These are phyloP conservation scores for Aegotheles bennettii DNA, from an alignment of 2,113 vertebrate genomes.

Conservation along the genomic window DNA sequence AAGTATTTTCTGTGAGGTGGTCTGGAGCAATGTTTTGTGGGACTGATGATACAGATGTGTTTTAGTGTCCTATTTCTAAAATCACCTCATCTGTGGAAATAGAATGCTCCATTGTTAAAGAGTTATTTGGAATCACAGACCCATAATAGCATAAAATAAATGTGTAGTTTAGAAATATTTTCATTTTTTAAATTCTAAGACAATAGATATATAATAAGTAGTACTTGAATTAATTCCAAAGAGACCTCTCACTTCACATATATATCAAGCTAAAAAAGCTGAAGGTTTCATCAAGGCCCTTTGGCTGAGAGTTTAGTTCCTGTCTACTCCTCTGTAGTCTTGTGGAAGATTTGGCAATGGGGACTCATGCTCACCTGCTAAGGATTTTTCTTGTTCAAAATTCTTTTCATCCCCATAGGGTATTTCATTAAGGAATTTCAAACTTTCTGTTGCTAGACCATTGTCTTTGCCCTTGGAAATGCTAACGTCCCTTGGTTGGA, in stretches of 20 bases:
- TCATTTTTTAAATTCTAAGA: not conserved
- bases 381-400: not conserved
- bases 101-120: not conserved
- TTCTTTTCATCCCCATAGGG: not conserved
- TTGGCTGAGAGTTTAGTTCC: not conserved
- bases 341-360: not conserved
- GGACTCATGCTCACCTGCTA: not conserved
- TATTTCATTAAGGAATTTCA: not conserved
- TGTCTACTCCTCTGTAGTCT: not conserved
- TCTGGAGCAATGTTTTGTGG: not conserved
- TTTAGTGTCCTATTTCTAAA: conserved; percentile 11
- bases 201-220: not conserved
- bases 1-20: not conserved
- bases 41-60: not conserved
- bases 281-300: not conserved
- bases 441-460: not conserved
- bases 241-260: not conserved
- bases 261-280: not conserved
- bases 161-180: not conserved
- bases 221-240: not conserved
- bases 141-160: not conserved
- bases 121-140: not conserved
- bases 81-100: not conserved
- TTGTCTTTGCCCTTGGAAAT: not conserved
- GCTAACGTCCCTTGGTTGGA: not conserved